Evolutionary conservation across 2,797 vertebrate genomes (phyloP), one percentile per base, ranked within the genome.

Genomic region (Argentina silus): DNA sequence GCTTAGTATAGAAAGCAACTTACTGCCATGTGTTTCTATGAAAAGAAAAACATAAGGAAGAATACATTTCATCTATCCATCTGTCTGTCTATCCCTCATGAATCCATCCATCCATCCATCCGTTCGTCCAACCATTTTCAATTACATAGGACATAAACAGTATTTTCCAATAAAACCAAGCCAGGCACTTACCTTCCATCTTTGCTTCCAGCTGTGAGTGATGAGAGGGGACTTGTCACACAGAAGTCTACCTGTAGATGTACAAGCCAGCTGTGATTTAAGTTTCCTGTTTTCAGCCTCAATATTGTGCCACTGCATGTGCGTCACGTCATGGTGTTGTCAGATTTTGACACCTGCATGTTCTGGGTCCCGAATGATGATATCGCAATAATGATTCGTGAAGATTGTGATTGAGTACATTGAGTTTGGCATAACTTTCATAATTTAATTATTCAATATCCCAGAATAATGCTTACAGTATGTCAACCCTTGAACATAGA

Each of bases 171-270:
- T 47, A 19, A 12, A 6, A 23, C 19, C 43, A 51, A 51, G 36
- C 19, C 4, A 51, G 53, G 42, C 14, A 51, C 87, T 86, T 70
- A 89, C 89, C 89, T 83, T 43, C 42, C 21, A 27, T 4, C 0
- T 0, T 47, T 14, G 6, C 61, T 12, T 0, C 3, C 0, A 66
- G 36, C n/a, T 71, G 47, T 56, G 9, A 10, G 19, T 23, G 42
- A 53, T 23, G 8, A 36, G 17, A 19, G 12, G 14, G 11, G 8
- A 47, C 12, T 1, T 66, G 17, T 17, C 55, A 23, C 55, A 36
- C 27, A 36, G 27, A 36, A 36, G 27, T 36, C 27, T 57, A 15
- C n/a, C n/a, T 21, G 5, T 21, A 57, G n/a, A 23, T 2, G 27
- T 36, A 21, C 9, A 21, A 3, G 7, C 19, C 55, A 57, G 8